Evolutionary conservation across 2,797 vertebrate genomes (phyloP), one percentile per base, ranked within the genome.

Genomic region (Acanthis flammea): DNA sequence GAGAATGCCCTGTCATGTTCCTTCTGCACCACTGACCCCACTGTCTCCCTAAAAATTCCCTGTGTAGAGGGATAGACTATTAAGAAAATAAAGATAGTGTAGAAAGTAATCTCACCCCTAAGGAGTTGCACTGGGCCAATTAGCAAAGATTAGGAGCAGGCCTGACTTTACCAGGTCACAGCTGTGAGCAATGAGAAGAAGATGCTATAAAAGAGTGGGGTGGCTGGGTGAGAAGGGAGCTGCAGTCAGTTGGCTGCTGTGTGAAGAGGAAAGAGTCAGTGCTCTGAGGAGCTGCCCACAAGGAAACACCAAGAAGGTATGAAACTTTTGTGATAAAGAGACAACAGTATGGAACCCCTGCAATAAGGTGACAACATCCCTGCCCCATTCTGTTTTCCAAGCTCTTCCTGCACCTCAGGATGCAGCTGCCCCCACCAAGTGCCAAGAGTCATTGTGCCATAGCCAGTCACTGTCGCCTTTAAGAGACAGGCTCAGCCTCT

Each of bases 401-500:
- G 55, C 31, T 66, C 31, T 24, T 74, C 27, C 67, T 50, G 45
- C 35, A 25, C 15, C 48, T 57, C 1, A 5, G 71, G 48, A 19
- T 42, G 53, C 16, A 9, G 67, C 74, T 60, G 55, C 60, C 53
- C 7, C n/a, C 71, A 25, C 14, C 21, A 27, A 4, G 63, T 23
- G 19, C 39, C 31, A 47, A 2, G 44, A 66, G 14, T 28, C 60
- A 3, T 48, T 2, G 37, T 76, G 41, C 60, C 1, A 0, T 3
- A 54, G 63, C 33, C 80, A 42, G 50, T 55, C 68, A 8, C 31
- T 0, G 19, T 87, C 12, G 6, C 81, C 87, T 95, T 85, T 89
- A 92, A 91, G 85, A 74, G 75, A 53, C 1, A 5, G 68, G 68
- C 78, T 83, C 57, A 87, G 81, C 78, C 39, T 71, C 60, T 70